Conservation (phyloP, 2,113 vertebrate genomes). For the Cranoglanis bouderius region DNA sequence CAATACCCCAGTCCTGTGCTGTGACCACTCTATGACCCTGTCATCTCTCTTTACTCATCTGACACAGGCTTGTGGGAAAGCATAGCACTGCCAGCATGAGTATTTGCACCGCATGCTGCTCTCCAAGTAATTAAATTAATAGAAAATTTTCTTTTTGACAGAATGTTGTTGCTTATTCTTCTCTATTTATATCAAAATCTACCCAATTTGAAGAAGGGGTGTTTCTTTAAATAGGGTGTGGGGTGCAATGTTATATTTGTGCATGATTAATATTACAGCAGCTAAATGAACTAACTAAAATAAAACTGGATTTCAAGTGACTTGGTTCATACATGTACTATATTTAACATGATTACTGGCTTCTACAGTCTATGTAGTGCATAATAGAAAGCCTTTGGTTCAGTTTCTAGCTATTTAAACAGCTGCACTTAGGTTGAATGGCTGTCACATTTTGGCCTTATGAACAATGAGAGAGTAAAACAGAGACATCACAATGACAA, state of each 20-base stretch:
- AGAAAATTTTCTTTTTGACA: neutral
- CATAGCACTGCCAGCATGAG: conserved; percentile 2
- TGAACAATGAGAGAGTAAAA: neutral
- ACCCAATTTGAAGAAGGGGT: neutral
- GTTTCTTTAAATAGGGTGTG: neutral
- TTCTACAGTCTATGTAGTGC: neutral
- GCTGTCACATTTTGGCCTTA: neutral
- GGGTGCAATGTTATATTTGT: neutral
- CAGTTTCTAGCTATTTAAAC: neutral
- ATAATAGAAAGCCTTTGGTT: neutral
- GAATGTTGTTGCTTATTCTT: neutral
- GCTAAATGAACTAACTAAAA: neutral
- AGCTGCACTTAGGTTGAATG: neutral
- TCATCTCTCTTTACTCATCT: conserved; percentile 17
- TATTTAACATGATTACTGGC: neutral
- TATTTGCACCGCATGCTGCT: neutral
- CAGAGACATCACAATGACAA: neutral
- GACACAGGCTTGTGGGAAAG: conserved; percentile 10
- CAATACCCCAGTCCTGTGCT: neutral
- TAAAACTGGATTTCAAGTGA: neutral
- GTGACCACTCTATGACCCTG: neutral
- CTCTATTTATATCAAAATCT: neutral
- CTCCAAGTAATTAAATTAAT: conserved; percentile 9
- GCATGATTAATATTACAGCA: neutral
- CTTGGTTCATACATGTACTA: neutral